phyloP scores from a whole-genome alignment of 2,113 vertebrate species.

The Thamnophis sirtalis region DNA sequence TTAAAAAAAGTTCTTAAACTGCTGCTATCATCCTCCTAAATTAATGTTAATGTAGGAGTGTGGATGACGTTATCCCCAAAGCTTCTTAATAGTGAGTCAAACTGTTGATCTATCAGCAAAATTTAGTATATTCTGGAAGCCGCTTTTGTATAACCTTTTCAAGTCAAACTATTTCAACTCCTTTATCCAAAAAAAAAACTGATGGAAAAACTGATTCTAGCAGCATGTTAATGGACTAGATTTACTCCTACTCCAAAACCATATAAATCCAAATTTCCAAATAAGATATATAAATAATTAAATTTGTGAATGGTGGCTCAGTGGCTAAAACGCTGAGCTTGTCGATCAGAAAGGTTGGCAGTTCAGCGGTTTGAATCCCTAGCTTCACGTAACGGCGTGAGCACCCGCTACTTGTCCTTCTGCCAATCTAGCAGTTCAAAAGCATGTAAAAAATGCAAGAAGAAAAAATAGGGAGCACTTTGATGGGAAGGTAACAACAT shows the following conservation, averaged over 20 bases:
- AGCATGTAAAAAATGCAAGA: too few species aligned
- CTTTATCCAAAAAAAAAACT: neutral
- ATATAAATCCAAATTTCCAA: neutral
- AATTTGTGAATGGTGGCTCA: neutral
- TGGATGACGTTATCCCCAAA: neutral
- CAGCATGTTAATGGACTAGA: neutral
- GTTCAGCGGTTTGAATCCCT: too few species aligned
- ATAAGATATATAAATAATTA: neutral
- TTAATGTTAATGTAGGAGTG: conserved; percentile 1
- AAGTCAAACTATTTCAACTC: too few species aligned
- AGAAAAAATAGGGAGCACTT: too few species aligned
- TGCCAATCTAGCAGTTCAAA: too few species aligned
- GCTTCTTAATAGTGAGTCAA: neutral
- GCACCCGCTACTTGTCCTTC: too few species aligned
- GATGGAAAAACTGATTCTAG: neutral
- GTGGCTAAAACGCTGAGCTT: too few species aligned
- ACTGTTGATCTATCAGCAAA: neutral
- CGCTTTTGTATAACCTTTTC: neutral
- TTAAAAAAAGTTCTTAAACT: neutral
- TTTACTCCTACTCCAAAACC: neutral
- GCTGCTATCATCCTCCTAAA: neutral
- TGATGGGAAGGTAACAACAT: too few species aligned
- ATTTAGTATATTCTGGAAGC: neutral
- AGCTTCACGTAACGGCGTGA: too few species aligned
- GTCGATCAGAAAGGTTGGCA: too few species aligned